Percentiles rank a stretch among this genome's conserved stretches.
Evolutionary conservation across 2,888 invertebrate species (phyloP).

Genomic region (Plagiodera versicolora): DNA sequence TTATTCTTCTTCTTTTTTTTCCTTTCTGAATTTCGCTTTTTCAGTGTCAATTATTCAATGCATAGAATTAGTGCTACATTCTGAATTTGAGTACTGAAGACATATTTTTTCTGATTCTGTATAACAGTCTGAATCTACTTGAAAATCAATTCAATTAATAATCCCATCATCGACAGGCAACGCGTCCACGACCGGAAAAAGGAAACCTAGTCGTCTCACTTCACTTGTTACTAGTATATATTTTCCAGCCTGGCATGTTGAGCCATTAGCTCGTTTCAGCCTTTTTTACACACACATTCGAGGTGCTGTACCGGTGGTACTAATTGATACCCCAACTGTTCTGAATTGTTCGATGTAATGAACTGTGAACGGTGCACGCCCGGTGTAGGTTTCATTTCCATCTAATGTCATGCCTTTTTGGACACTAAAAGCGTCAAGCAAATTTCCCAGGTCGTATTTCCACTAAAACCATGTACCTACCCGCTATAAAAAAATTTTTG

Average conservation of each 20-base stretch:
- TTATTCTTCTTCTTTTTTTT: too few species aligned
- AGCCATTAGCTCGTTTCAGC: slow-evolving; percentile 40
- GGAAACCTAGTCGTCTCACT: slow-evolving; percentile 30
- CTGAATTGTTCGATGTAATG: slow-evolving; percentile 46
- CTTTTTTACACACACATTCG: slow-evolving; percentile 43
- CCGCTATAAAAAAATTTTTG: too few species aligned
- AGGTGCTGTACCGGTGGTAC: slow-evolving; percentile 38
- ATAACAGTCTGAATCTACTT: too few species aligned
- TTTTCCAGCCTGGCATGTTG: slow-evolving; percentile 33
- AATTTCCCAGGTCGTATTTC: slow-evolving; percentile 16
- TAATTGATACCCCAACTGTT: slow-evolving; percentile 49
- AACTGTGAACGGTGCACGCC: slow-evolving; percentile 38
- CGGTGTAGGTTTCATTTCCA: slow-evolving; percentile 26
- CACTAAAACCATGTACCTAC: too few species aligned
- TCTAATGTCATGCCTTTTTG: slow-evolving; percentile 26
- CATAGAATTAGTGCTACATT: too few species aligned
- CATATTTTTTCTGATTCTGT: too few species aligned
- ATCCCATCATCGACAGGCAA: neutral
- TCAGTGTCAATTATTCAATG: too few species aligned
- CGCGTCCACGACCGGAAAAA: slow-evolving; percentile 40
- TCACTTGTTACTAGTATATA: slow-evolving; percentile 39
- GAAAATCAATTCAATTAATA: neutral
- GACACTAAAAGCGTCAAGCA: slow-evolving; percentile 24
- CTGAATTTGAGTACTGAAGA: too few species aligned
- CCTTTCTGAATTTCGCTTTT: too few species aligned